Evolutionary conservation across 2,888 invertebrate genomes (phyloP).

Genomic region (Meiosimyza decipiens): DNA sequence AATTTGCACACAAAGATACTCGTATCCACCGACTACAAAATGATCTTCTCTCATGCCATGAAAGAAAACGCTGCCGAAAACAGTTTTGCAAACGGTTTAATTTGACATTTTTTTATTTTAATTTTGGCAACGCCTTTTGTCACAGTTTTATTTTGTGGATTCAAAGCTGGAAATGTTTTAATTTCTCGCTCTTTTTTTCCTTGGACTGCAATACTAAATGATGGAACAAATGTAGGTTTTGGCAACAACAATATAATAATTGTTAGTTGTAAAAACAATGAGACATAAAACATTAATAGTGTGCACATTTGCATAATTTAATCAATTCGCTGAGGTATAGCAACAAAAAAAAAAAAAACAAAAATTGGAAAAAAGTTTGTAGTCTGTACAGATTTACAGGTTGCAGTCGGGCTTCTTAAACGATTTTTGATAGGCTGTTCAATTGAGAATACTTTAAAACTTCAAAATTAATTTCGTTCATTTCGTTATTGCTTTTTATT

Average conservation of each 20-base stretch:
- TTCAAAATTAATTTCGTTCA: too few relatives aligned
- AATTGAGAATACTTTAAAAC: too few relatives aligned
- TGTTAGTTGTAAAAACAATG: neutral
- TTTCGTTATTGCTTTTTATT: too few relatives aligned
- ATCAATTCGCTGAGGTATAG: constrained; percentile 57
- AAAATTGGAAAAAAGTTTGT: neutral
- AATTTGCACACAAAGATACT: constrained; percentile 46
- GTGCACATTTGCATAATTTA: constrained; percentile 60
- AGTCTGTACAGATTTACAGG: too few relatives aligned
- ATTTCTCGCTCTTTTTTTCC: neutral
- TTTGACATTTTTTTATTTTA: constrained; percentile 7
- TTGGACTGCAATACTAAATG: constrained; percentile 7
- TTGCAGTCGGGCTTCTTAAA: too few relatives aligned
- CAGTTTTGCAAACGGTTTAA: constrained; percentile 22
- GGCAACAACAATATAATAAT: neutral
- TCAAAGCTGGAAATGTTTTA: neutral
- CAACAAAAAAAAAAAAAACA: neutral
- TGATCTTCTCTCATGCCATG: neutral
- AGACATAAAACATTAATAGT: constrained; percentile 27
- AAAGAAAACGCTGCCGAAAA: constrained; percentile 3
- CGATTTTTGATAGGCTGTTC: too few relatives aligned
- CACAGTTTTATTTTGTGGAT: constrained; percentile 34
- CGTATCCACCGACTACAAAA: neutral
- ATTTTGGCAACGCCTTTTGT: constrained; percentile 40
- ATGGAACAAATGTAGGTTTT: constrained; percentile 24